phyloP scores from a whole-genome alignment of 1,140 invertebrate genomes.

The Drosophila willistoni region DNA sequence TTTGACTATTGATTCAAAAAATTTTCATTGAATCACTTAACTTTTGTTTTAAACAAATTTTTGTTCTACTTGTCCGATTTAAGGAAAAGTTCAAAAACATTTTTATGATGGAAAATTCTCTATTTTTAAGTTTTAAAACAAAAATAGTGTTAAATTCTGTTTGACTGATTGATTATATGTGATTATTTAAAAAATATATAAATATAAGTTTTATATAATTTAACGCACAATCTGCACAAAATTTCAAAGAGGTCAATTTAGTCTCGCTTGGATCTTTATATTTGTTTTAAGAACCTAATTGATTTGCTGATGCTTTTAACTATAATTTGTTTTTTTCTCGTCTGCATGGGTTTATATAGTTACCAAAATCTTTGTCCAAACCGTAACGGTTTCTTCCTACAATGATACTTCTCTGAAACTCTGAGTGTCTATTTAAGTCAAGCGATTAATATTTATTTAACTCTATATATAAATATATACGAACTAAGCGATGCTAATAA shows the following conservation, averaged over 20 bases:
- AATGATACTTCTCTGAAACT: slow-evolving; percentile 72
- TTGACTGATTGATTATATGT: neutral
- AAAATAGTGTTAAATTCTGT: no score
- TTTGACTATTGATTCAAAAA: no score
- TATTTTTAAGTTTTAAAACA: no score
- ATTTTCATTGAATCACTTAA: neutral
- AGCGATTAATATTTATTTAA: slow-evolving; percentile 42
- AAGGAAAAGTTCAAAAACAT: neutral
- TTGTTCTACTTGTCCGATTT: neutral
- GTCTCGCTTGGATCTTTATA: neutral
- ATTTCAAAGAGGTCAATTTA: neutral
- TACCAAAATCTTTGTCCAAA: slow-evolving; percentile 31
- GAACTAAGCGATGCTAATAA: slow-evolving; percentile 29
- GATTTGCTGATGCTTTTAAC: no score
- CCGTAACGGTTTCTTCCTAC: slow-evolving; percentile 75
- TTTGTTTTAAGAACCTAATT: no score
- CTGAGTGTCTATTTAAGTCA: slow-evolving; percentile 69
- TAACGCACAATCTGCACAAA: neutral
- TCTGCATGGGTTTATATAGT: neutral
- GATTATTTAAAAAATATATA: neutral
- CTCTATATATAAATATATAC: slow-evolving; percentile 51
- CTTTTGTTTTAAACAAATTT: neutral
- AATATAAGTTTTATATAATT: neutral
- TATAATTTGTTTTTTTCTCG: neutral
- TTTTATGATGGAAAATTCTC: no score